Base-by-base conservation (phyloP, 2,113 vertebrate species). In the Macroglossus sobrinus region DNA sequence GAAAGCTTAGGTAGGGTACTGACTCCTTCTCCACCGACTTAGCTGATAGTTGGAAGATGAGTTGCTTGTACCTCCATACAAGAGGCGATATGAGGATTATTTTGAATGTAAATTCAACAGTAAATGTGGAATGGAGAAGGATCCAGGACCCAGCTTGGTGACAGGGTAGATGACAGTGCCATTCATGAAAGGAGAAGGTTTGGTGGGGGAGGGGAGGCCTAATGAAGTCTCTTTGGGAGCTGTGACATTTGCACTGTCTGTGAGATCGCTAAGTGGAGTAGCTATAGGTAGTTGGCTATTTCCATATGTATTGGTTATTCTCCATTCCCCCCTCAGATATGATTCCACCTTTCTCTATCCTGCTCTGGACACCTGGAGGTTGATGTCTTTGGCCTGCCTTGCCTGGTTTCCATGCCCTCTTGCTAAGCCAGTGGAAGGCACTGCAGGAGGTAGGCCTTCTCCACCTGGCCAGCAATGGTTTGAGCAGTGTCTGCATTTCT, bases 181-280 rank as follows among this genome's bases (percentile, higher is more conserved):
- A 43, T 47, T 66, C 22, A 16, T 7, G 1, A 76, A 47, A 71
- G 24, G n/a, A 14, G 1, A n/a, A 30, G 15, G 50, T 50, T 50
- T 50, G 50, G 47, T 3, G 47, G 50, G 50, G 50, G 50, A 50
- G 16, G 0, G 7, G 16, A 57, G 10, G 11, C 3, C 12, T 35
- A 64, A 43, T 19, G 45, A 47, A 47, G 28, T 43, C 64, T 0
- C 43, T 18, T 26, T 2, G 91, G 26, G 40, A 80, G 53, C 71
- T 14, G n/a, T 26, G 47, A 15, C 22, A 1, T 61, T n/a, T 30
- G 63, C 0, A 0, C 33, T 11, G 5, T 33, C 82, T 19, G 30
- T 19, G 74, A 74, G 66, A n/a, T 10, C 47, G 59, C 74, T 10
- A 28, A 45, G 63, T 24, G 35, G 59, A 61, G 35, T 2, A 14